Percentiles rank a stretch among this genome's conserved stretches.
Evolutionary conservation across 2,113 vertebrate species (phyloP).

Genomic region (Falcunculus frontatus): DNA sequence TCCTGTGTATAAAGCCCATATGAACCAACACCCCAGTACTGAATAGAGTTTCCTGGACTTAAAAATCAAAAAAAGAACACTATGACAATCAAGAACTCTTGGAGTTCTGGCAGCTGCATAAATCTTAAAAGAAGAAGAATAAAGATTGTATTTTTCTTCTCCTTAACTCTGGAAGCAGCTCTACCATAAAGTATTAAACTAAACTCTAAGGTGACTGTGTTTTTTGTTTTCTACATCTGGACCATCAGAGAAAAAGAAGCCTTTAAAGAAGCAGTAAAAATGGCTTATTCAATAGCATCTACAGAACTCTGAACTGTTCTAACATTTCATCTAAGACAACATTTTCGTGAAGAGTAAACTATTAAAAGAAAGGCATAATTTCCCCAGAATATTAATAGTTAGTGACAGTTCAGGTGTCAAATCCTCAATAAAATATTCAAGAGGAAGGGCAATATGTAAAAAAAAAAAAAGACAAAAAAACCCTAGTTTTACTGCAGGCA

Average conservation of each 20-base stretch:
- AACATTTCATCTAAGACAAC: background rate
- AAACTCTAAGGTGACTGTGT: background rate
- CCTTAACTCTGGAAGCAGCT: background rate
- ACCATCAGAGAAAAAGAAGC: background rate
- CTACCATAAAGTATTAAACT: background rate
- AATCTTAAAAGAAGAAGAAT: background rate
- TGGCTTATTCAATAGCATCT: background rate
- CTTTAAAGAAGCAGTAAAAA: background rate
- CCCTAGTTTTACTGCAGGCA: rapidly evolving
- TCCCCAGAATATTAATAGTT: background rate
- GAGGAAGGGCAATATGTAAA: background rate
- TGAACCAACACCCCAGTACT: background rate
- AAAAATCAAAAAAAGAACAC: background rate
- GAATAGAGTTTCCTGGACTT: background rate
- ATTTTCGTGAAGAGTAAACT: background rate
- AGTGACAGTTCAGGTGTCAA: background rate
- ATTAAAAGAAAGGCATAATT: background rate
- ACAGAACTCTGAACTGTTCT: background rate
- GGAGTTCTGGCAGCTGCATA: background rate
- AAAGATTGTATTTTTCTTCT: background rate
- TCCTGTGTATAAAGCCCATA: background rate
- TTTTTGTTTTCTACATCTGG: background rate
- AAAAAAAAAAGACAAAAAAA: background rate
- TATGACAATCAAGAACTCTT: background rate
- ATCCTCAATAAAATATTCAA: background rate